Conservation (phyloP, 2,113 vertebrate species). For the Semicossyphus pulcher region DNA sequence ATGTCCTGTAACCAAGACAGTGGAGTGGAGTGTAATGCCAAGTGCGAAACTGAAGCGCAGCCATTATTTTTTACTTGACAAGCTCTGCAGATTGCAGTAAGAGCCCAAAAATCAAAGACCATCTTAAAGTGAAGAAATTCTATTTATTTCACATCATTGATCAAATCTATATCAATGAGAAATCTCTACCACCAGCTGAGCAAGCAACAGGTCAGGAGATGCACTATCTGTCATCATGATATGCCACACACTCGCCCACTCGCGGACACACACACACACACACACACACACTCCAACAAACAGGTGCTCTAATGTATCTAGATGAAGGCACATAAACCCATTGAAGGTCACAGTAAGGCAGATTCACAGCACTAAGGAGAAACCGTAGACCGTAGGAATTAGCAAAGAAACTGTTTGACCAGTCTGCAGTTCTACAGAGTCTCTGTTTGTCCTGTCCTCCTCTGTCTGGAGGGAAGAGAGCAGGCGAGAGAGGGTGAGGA, state of each 20-base stretch:
- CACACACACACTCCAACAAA: constrained; percentile 27
- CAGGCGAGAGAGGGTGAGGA: constrained; percentile 26
- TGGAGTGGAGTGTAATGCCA: too few species aligned
- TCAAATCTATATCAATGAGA: constrained; percentile 73
- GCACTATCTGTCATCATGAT: constrained; percentile 65
- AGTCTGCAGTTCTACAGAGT: constrained; percentile 50
- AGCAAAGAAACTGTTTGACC: constrained; percentile 57
- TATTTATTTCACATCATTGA: constrained; percentile 81
- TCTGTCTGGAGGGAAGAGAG: constrained; percentile 38
- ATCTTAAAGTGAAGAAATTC: constrained; percentile 69
- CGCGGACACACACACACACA: constrained; percentile 11
- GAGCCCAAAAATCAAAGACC: constrained; percentile 21
- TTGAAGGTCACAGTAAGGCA: constrained; percentile 86
- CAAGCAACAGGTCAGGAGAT: constrained; percentile 71
- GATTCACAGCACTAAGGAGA: constrained; percentile 82
- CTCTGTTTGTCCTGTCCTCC: constrained; percentile 46
- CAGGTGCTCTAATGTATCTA: constrained; percentile 78
- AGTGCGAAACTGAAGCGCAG: constrained; percentile 2
- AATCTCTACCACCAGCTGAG: constrained; percentile 68
- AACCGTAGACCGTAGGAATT: constrained; percentile 67
- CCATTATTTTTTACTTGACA: background rate
- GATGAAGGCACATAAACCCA: constrained; percentile 87
- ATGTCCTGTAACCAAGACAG: background rate
- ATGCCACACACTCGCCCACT: constrained; percentile 44
- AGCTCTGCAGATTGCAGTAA: background rate